Base-by-base conservation (phyloP, 2,113 vertebrate genomes). In the Pholis gunnellus region DNA sequence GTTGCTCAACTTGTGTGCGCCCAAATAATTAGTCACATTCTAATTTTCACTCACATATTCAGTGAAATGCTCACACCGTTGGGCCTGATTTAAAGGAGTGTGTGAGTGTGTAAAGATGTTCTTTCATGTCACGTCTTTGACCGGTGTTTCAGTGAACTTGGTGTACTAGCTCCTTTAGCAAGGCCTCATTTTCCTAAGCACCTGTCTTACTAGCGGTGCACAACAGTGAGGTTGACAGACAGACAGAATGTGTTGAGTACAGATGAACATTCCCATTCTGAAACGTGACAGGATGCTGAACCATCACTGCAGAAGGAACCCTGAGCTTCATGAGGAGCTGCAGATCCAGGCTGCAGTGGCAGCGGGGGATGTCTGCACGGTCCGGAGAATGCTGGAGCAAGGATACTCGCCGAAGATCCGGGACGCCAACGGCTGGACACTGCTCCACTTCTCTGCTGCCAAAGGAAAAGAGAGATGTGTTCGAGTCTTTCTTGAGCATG, bases 291-390 rank as follows among this genome's bases (percentile, higher is more conserved):
- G 97, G 97, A 99, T 99, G 98, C 97, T 99, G 96, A 97, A 99
- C 96, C 98, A 99, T 94, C 98, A 99, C 91, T 99, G 98, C 94
- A 95, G 97, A 91, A 96, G 98, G 94, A 98, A 99, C 95, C 97
- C 97, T 78, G 98, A 99, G 79, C 96, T 99, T 66, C 98, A 99
- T 93, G 98, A 99, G 91, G 98, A 99, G 94, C 93, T 99, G 95
- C 98, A 99, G 97, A 99, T 99, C 86, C 98, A 99, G 95, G 97
- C 97, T 63, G 98, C 98, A 0, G 98, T 99, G 82, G 98, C 97
- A 2, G 97, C 97, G 0, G 98, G 98, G 34, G 98, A 99, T 95
- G 97, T 99, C 8, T 98, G 96, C 95, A 98, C 97, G 0, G 98
- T 99, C 54, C 95, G 98, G 72, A 98, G 97, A 90, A 99, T 99